These are phyloP conservation scores for Australoheros facetus DNA, from an alignment of 2,797 vertebrate genomes.

Conservation along the genomic window DNA sequence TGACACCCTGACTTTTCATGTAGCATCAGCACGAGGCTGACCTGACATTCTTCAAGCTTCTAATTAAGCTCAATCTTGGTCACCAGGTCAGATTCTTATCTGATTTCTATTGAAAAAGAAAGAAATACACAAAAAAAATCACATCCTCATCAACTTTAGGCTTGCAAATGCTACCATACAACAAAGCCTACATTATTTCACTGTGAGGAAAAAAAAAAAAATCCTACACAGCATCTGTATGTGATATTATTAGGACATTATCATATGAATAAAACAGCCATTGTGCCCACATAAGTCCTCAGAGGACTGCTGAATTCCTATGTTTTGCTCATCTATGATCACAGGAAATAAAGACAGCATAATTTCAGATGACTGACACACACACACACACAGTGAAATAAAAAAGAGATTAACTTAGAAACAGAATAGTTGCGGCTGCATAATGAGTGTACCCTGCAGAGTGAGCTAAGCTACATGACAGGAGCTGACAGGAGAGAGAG, in stretches of 20 bases:
- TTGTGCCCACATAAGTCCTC: not conserved
- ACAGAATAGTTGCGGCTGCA: not conserved
- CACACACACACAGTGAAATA: not conserved
- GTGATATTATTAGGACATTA: not conserved
- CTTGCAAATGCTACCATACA: not conserved
- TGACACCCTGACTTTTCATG: not conserved
- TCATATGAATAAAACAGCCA: not conserved
- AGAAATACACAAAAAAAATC: not conserved
- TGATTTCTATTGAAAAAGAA: not conserved
- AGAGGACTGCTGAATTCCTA: not conserved
- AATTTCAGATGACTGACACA: not conserved
- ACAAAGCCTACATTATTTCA: not conserved
- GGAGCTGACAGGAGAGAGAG: not conserved
- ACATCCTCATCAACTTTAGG: not conserved
- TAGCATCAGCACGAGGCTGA: not conserved
- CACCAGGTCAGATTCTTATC: not conserved
- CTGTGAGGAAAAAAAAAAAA: accelerated
- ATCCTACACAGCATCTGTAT: not conserved
- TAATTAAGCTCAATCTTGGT: not conserved
- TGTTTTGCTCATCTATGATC: not conserved
- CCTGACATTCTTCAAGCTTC: not conserved
- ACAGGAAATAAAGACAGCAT: constrained; percentile 1
- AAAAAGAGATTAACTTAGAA: constrained; percentile 9
- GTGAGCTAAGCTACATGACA: constrained; percentile 2
- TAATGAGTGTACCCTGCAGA: constrained; percentile 4